A percentile compares a stretch with the other conserved stretches of the same genome.
Conservation (phyloP, 2,113 vertebrate species). For the Mesocricetus auratus region DNA sequence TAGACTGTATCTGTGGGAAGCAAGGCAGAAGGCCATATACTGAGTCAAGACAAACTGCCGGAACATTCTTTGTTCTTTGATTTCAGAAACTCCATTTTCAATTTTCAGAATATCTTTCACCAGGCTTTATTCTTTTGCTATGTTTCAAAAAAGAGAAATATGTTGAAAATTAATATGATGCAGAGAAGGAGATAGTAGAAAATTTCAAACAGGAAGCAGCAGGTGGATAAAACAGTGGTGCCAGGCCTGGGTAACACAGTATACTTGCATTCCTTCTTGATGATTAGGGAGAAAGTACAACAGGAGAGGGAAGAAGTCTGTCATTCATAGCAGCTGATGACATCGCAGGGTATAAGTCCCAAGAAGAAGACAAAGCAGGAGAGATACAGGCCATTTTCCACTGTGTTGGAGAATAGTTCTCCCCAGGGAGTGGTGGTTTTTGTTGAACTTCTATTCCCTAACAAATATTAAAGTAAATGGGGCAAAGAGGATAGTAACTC, state of each 20-base stretch:
- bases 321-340: background rate
- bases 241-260: background rate
- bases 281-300: background rate
- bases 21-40: too few species aligned
- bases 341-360: background rate
- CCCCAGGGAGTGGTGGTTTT: background rate
- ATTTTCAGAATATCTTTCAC: too few species aligned
- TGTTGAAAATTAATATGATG: too few species aligned
- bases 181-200: background rate
- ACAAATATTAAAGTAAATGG: too few species aligned
- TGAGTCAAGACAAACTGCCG: too few species aligned
- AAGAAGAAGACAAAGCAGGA: background rate
- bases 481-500: background rate
- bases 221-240: background rate
- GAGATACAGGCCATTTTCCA: background rate
- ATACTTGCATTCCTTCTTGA: background rate
- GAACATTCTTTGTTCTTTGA: too few species aligned
- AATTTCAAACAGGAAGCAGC: background rate
- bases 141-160: too few species aligned
- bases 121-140: too few species aligned
- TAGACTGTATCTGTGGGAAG: too few species aligned
- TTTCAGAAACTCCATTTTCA: too few species aligned
- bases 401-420: background rate
- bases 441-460: background rate
- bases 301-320: background rate